Evolutionary conservation across 2,888 invertebrate genomes (phyloP), one percentile per base, ranked within the genome.

Genomic region (Muschampia staudingeri): DNA sequence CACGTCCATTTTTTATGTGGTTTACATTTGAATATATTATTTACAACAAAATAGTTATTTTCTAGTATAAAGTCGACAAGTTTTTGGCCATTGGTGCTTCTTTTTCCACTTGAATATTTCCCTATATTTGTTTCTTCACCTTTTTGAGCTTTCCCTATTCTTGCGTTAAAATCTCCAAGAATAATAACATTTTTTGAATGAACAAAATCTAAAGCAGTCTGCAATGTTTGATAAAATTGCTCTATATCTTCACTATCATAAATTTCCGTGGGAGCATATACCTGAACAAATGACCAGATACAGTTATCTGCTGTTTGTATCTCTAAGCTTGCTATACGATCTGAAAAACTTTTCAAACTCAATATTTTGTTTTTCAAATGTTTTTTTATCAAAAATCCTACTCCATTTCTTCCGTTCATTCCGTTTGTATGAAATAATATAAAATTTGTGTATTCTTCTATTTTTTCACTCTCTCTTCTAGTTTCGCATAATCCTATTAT

Each of bases 331-430:
- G 85, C 85, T 3, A 87, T 83, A 2, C 88, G 69, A 11, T 88
- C 87, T 11, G 87, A 87, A 70, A 85, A 78, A 12, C 83, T 84
- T 82, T 78, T 82, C 0, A 86, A 56, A 71, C 73, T 84, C 37
- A 82, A 30, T 40, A 87, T 84, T 44, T 85, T 78, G 25, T 79
- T 34, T 67, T 78, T 85, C 56, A 84, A 34, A 1, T 78, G 16
- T 37, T 83, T 79, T 83, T 73, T 87, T 85, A 89, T 78, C 40
- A 88, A 19, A 25, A 86, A 89, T 7, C 88, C 86, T 16, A 87
- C 85, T 70, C 87, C 87, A 69, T 87, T 82, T 65, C 65, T 81
- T 8, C 86, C 87, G 14, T 71, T 76, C 6, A 76, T 85, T 34
- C 83, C 75, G 11, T 84, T 72, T 73, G 77, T 84, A 52, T 87